Percentiles rank a stretch among this genome's conserved stretches.
Evolutionary conservation across 2,113 vertebrate genomes (phyloP).

Genomic region (Atrichornis clamosus): DNA sequence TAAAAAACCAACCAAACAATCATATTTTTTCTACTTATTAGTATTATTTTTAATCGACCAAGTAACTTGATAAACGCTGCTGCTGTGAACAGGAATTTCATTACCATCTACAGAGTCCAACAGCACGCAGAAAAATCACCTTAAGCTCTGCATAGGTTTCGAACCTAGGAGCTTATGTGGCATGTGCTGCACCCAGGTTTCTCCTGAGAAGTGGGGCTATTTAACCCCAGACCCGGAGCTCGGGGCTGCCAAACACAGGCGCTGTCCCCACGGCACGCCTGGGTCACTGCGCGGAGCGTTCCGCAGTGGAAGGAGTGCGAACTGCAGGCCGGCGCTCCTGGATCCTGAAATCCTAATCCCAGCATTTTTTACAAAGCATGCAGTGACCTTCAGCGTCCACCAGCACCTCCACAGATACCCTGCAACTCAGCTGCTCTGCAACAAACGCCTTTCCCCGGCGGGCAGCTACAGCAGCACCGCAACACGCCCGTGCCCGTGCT

Average conservation of each 20-base stretch:
- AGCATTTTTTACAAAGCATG: background rate
- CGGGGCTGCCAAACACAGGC: background rate
- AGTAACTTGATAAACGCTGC: background rate
- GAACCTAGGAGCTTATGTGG: accelerated
- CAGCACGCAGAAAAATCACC: background rate
- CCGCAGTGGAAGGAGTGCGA: background rate
- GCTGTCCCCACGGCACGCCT: too few relatives aligned
- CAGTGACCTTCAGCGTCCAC: background rate
- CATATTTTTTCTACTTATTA: background rate
- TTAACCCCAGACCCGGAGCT: background rate
- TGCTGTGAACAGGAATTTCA: accelerated
- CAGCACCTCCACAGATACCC: background rate
- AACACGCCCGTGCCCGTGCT: background rate
- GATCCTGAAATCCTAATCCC: background rate
- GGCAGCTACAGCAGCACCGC: background rate
- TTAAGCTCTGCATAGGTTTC: background rate
- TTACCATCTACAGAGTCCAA: accelerated
- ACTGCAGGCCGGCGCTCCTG: background rate
- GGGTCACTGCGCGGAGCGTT: background rate
- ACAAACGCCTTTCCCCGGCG: background rate
- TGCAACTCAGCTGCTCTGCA: background rate
- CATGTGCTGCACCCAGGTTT: background rate
- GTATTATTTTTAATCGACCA: accelerated
- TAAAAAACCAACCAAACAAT: background rate
- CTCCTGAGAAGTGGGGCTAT: accelerated